Evolutionary conservation across 2,797 vertebrate genomes (phyloP), one percentile per base, ranked within the genome.

Genomic region (Nasua narica): DNA sequence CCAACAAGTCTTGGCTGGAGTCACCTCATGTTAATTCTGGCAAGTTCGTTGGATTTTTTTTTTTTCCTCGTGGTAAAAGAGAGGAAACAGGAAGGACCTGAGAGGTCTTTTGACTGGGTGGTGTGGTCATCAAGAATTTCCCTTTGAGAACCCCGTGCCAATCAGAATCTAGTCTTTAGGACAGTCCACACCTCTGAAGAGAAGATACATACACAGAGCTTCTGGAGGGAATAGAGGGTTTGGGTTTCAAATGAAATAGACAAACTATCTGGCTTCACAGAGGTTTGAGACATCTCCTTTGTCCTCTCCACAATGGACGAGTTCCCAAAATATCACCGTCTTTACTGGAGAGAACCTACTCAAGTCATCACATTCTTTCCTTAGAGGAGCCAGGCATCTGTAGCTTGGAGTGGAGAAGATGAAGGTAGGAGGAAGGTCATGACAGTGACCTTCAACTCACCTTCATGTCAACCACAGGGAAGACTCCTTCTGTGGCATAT

Each of bases 361-460:
- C 40, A 21, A 12, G 23, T 8, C 5, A 1, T 62, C 48, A 5
- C 0, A 2, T 7, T 54, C 32, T 58, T 21, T 74, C 54, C 48
- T n/a, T 14, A 7, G 9, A 83, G 52, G 81, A 52, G 5, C 16
- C 16, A 19, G 27, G 6, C 0, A 0, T 46, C 29, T 35, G 67
- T 23, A 37, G n/a, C 27, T 9, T 43, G 35, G 62, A 32, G 65
- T 37, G 23, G 56, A 82, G 88, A 27, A 3, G 13, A 7, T 5
- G 54, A 52, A 27, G 52, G 7, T 23, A 2, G 23, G 25, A 40
- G 18, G 43, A 54, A 52, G 37, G 25, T 19, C 7, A 0, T 13
- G 14, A 14, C 3, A 27, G 37, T 87, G 74, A 82, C 58, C 92
- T 87, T 77, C 94, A 65, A 2, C 5, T 81, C 84, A 77, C 84